Conservation (phyloP, 2,113 vertebrate species). For the Antigone vipio region DNA sequence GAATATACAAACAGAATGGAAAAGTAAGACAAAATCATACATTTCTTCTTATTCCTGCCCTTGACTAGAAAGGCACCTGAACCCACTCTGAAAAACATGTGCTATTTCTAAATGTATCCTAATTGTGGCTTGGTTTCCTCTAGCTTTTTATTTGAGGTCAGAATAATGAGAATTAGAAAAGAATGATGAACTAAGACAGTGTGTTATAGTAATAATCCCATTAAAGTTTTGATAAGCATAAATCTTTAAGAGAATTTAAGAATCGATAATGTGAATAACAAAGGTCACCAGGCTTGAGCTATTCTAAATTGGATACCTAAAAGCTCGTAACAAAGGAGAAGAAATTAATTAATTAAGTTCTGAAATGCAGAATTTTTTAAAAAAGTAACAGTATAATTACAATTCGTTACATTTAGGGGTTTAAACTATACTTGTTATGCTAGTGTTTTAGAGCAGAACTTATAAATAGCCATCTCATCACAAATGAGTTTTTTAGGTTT, state of each 20-base stretch:
- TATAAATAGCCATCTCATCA: not conserved
- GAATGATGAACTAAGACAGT: not conserved
- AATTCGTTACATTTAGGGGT: not conserved
- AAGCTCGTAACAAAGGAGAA: not conserved
- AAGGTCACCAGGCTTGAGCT: not conserved
- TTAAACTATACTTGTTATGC: not conserved
- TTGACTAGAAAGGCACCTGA: not conserved
- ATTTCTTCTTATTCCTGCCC: not conserved
- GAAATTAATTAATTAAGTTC: not conserved
- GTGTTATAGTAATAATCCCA: conserved; percentile 29
- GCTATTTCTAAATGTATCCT: not conserved
- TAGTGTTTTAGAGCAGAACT: not conserved
- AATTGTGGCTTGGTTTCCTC: not conserved
- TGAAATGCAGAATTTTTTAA: not conserved
- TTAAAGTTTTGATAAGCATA: conserved; percentile 10
- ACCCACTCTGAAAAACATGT: not conserved
- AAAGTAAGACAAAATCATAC: not conserved
- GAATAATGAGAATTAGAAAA: conserved; percentile 38
- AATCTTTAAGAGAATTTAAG: conserved; percentile 32
- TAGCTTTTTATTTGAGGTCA: conserved; percentile 27
- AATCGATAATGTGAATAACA: not conserved
- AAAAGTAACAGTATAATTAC: not conserved
- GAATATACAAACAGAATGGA: not conserved
- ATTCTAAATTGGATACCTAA: not conserved
- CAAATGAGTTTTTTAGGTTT: not conserved